phyloP scores from a whole-genome alignment of 2,797 vertebrate genomes.

The Macropus fuliginosus region DNA sequence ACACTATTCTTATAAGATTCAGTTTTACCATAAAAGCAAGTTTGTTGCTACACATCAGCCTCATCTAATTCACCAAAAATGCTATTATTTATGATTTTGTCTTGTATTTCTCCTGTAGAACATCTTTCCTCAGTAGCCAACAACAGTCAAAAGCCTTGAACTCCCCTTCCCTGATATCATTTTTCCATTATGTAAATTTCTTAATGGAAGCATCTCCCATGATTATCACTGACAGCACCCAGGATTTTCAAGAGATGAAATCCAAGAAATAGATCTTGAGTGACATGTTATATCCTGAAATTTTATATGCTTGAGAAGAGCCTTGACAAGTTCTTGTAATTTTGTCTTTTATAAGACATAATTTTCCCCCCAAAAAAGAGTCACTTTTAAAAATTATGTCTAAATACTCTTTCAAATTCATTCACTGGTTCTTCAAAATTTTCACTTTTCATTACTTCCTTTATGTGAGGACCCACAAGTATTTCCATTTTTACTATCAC shows the following conservation, averaged over 20 bases:
- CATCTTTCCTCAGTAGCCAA: background rate
- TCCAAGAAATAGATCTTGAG: background rate
- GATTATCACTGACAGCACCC: background rate
- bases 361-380: background rate
- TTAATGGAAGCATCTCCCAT: background rate
- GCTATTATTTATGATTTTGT: background rate
- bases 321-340: background rate
- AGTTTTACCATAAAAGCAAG: background rate
- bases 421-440: background rate
- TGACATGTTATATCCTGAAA: background rate
- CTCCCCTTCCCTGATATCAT: background rate
- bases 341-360: background rate
- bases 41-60: background rate
- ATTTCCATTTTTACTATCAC: background rate
- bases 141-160: background rate
- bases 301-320: background rate
- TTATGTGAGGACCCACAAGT: background rate
- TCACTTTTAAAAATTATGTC: background rate
- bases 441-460: background rate
- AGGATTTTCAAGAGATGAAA: background rate
- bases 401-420: background rate
- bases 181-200: constrained; percentile 9
- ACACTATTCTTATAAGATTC: background rate
- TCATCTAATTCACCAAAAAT: background rate
- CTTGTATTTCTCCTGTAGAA: background rate